Evolutionary conservation across 2,113 vertebrate genomes (phyloP).

Genomic region (Thamnaconus septentrionalis): DNA sequence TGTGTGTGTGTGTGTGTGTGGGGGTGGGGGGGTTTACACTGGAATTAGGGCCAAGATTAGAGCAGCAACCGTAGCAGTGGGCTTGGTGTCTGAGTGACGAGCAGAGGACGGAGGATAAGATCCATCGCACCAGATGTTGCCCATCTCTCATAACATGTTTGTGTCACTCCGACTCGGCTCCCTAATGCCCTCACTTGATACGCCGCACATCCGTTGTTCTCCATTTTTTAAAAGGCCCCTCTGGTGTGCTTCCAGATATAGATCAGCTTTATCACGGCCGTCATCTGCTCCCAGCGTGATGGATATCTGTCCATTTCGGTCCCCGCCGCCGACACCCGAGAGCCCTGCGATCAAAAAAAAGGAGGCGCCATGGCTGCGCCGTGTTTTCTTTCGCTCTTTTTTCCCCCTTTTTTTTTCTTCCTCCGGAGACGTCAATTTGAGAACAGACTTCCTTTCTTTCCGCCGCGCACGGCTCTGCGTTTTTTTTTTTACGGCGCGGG

Average conservation of each 20-base stretch:
- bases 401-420: not conserved
- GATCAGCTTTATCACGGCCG: conserved; percentile 47
- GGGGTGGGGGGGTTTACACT: conserved; percentile 31
- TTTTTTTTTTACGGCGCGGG: no score
- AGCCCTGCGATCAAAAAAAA: conserved; percentile 37
- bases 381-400: not conserved
- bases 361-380: no score
- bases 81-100: conserved; percentile 28
- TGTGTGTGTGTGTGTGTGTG: no score
- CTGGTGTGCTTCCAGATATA: conserved; percentile 61
- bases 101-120: conserved; percentile 50
- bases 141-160: conserved; percentile 76
- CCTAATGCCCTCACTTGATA: conserved; percentile 69
- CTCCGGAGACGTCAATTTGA: no score
- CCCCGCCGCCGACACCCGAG: conserved; percentile 41
- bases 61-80: conserved; percentile 39
- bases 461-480: no score
- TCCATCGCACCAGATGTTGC: conserved; percentile 72
- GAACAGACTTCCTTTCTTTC: no score
- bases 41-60: conserved; percentile 72
- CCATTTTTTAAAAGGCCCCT: conserved; percentile 44
- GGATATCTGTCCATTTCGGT: conserved; percentile 53
- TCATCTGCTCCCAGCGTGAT: conserved; percentile 34
- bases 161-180: conserved; percentile 51
- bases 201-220: conserved; percentile 51